Evolutionary conservation across 2,797 vertebrate species (phyloP).

Genomic region (Acridotheres tristis): DNA sequence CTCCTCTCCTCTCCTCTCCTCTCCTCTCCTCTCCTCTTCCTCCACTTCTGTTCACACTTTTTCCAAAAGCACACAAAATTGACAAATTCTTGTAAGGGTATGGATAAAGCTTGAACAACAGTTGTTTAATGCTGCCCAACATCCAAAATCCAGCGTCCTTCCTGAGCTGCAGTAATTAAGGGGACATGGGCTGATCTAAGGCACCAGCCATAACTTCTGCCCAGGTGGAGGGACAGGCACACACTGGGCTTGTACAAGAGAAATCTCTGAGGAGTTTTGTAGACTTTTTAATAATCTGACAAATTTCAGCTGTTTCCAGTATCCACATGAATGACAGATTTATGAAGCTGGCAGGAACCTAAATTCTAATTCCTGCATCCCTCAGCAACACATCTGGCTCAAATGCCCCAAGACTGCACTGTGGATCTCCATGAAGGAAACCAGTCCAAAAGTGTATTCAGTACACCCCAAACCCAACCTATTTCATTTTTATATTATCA

Average conservation of each 20-base stretch:
- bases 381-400: neutral
- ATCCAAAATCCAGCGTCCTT: neutral
- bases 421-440: neutral
- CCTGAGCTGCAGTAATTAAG: neutral
- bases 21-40: too few relatives aligned
- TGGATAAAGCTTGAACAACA: neutral
- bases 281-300: neutral
- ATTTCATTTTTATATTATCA: neutral
- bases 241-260: neutral
- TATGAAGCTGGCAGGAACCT: neutral
- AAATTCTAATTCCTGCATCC: neutral
- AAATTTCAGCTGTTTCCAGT: neutral
- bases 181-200: neutral
- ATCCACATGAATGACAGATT: neutral
- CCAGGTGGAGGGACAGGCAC: neutral
- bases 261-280: neutral
- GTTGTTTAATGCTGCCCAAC: neutral
- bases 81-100: neutral
- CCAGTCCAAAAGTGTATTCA: neutral
- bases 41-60: neutral
- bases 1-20: too few relatives aligned
- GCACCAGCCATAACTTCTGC: neutral
- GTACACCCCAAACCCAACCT: rapidly evolving
- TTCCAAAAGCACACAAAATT: neutral
- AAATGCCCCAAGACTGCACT: neutral